phyloP scores from a whole-genome alignment of 2,113 vertebrate species.

The Sisor rabdophorus region DNA sequence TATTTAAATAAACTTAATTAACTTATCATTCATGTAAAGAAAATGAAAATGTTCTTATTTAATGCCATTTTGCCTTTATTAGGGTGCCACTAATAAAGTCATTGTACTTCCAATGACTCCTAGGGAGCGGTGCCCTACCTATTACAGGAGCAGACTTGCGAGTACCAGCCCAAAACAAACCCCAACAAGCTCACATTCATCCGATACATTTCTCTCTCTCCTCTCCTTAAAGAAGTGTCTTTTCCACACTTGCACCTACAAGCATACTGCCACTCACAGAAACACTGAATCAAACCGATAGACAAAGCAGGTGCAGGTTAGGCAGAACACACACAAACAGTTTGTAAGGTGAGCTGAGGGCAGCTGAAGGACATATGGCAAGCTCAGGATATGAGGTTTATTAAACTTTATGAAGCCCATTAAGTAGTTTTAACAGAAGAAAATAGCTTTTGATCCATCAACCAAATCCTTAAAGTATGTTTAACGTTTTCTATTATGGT shows the following conservation, averaged over 20 bases:
- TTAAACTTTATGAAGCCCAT: neutral
- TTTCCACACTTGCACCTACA: slow-evolving; percentile 19
- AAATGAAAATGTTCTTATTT: neutral
- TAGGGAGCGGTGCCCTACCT: slow-evolving; percentile 12
- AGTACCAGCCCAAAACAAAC: slow-evolving; percentile 23
- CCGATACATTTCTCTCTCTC: neutral
- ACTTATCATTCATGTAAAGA: no score
- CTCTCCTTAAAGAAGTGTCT: slow-evolving; percentile 4
- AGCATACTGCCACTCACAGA: no score
- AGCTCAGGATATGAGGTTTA: neutral
- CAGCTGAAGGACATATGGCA: neutral
- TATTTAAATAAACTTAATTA: no score
- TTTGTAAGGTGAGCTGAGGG: neutral
- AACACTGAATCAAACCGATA: slow-evolving; percentile 18
- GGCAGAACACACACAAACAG: neutral
- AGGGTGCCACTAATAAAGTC: neutral
- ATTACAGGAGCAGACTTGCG: slow-evolving; percentile 53
- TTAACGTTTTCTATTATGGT: neutral
- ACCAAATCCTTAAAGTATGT: neutral
- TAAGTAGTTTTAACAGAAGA: neutral
- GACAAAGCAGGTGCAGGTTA: slow-evolving; percentile 31
- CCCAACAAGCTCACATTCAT: slow-evolving; percentile 4
- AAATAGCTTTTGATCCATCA: neutral
- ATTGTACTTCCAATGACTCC: neutral
- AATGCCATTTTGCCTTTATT: neutral